Percentiles rank a stretch among this genome's conserved stretches.
phyloP scores from a whole-genome alignment of 2,888 invertebrate genomes.

The Bhutanitis thaidina region DNA sequence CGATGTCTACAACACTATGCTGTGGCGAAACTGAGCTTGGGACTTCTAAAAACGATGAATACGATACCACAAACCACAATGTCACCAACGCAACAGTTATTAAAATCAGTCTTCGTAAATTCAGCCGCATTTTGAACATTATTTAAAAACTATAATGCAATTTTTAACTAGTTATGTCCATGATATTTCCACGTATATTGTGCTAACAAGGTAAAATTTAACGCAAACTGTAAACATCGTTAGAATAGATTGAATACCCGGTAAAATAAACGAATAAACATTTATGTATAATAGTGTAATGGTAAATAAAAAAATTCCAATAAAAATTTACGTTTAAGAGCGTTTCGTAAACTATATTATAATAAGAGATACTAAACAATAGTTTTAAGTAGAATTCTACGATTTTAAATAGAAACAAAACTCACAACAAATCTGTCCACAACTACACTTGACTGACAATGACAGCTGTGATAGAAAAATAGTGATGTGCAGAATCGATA shows the following conservation, averaged over 20 bases:
- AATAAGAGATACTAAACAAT: background rate
- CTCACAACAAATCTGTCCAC: conserved; percentile 12
- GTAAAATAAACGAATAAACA: background rate
- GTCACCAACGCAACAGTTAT: conserved; percentile 37
- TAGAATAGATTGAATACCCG: conserved; percentile 6
- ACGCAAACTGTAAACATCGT: conserved; percentile 31
- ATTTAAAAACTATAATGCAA: background rate
- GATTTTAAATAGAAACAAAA: background rate
- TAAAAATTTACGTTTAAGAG: background rate
- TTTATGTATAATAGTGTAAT: too few relatives aligned
- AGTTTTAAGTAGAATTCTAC: background rate
- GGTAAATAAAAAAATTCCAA: too few relatives aligned
- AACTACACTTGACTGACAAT: background rate
- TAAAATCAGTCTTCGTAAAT: conserved; percentile 49
- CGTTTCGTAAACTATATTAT: background rate
- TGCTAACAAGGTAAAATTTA: conserved; percentile 22
- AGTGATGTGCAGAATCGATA: too few relatives aligned
- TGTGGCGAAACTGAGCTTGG: conserved; percentile 28
- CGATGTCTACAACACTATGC: conserved; percentile 37
- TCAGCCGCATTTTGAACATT: conserved; percentile 58
- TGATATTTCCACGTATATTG: conserved; percentile 25
- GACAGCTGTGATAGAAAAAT: too few relatives aligned
- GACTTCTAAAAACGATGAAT: conserved; percentile 46
- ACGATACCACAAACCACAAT: conserved; percentile 53
- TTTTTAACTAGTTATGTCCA: conserved; percentile 27